Conservation (phyloP, 1,140 invertebrate species). For the Bathynomus jamesi region DNA sequence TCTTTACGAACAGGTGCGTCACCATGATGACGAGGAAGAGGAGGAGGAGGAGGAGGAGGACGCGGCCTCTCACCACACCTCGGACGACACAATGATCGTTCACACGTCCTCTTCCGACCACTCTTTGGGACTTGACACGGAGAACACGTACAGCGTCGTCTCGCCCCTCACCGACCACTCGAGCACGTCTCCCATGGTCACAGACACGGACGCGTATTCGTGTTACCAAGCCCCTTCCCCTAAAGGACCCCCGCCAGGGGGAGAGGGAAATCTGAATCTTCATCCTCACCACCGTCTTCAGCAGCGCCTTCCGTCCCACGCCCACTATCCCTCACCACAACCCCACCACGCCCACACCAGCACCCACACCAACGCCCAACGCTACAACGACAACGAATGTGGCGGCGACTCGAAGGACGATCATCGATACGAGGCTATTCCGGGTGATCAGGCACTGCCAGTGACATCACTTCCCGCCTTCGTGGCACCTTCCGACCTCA, state of each 20-base stretch:
- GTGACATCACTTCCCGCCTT: neutral
- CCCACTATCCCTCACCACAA: constrained; percentile 15
- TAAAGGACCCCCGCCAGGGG: constrained; percentile 17
- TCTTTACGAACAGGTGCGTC: constrained; percentile 32
- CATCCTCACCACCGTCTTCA: constrained; percentile 15
- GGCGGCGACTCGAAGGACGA: constrained; percentile 12
- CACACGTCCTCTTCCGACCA: constrained; percentile 35
- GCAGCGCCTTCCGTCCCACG: constrained; percentile 18
- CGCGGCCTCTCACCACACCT: constrained; percentile 28
- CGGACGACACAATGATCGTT: constrained; percentile 37
- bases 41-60: constrained; percentile 16
- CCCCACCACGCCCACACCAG: too few species aligned
- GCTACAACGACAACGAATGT: neutral
- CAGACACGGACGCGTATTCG: constrained; percentile 30
- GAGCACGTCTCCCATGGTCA: constrained; percentile 31
- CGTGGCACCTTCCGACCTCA: constrained; percentile 23
- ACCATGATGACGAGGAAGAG: constrained; percentile 22
- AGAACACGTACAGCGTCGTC: constrained; percentile 34
- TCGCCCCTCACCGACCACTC: constrained; percentile 31
- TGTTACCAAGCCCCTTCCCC: constrained; percentile 25
- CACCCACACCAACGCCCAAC: too few species aligned
- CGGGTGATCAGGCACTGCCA: constrained; percentile 2
- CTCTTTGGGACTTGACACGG: too few species aligned
- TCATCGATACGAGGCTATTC: constrained; percentile 24
- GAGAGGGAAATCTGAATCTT: constrained; percentile 9